Conservation (phyloP, 2,888 invertebrate genomes). For the Polymixis lichenea region DNA sequence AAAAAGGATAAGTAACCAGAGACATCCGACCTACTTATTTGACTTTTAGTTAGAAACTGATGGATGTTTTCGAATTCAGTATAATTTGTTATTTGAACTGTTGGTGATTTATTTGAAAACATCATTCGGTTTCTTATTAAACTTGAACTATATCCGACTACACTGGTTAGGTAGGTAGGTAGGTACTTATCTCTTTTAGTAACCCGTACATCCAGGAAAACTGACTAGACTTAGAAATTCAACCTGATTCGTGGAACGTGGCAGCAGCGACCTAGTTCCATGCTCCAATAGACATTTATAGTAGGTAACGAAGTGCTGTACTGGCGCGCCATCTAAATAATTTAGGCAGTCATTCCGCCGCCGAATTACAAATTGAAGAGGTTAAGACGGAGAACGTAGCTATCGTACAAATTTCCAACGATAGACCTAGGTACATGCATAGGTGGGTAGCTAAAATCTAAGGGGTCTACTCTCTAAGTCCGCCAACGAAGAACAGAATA, state of each 20-base stretch:
- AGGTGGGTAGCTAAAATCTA: not conserved
- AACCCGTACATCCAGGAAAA: not conserved
- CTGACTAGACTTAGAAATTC: slow-evolving; percentile 28
- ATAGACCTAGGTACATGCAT: not conserved
- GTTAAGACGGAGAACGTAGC: slow-evolving; percentile 17
- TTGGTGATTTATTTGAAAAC: too few species aligned
- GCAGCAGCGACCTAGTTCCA: slow-evolving; percentile 44
- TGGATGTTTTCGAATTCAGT: too few species aligned
- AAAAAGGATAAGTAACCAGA: too few species aligned
- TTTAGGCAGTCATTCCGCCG: slow-evolving; percentile 55
- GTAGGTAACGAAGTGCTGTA: slow-evolving; percentile 41
- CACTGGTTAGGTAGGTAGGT: too few species aligned
- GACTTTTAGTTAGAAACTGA: too few species aligned
- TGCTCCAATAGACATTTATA: slow-evolving; percentile 33
- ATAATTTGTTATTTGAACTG: too few species aligned
- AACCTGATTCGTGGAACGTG: slow-evolving; percentile 34
- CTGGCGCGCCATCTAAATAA: slow-evolving; percentile 48
- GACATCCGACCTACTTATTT: too few species aligned
- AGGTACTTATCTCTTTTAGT: too few species aligned
- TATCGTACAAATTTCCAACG: slow-evolving; percentile 5
- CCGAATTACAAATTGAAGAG: slow-evolving; percentile 49
- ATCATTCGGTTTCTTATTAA: too few species aligned
- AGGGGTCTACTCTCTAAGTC: too few species aligned
- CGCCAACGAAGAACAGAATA: too few species aligned
- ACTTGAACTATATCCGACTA: too few species aligned